Evolutionary conservation across 2,797 vertebrate genomes (phyloP), one percentile per base, ranked within the genome.

Genomic region (Labeo calbasu): DNA sequence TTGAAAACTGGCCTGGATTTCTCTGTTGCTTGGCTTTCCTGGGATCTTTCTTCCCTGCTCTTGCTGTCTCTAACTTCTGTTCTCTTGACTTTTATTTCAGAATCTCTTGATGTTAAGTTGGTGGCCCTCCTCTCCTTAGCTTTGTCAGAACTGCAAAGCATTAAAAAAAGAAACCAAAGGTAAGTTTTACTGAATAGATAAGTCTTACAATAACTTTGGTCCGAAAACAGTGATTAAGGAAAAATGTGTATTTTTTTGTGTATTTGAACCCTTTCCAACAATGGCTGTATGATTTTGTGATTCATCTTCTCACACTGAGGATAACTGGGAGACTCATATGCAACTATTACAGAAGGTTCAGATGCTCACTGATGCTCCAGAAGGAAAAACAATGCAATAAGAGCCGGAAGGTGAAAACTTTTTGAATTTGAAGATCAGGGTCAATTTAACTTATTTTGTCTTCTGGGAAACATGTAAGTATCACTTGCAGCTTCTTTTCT

Each of bases 121-220:
- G 19, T 17, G 17, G 63, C 17, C 19, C 51, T 70, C 36, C 53
- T 32, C 19, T 53, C 9, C 69, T 69, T 50, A 77, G 50, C 36
- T 77, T 59, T 83, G 23, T 66, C 59, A 69, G 36, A 68, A 59
- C 82, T 83, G 51, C 21, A 83, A 70, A 19, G 48, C 51, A 83
- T 36, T 55, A 23, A 6, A 15, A 51, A 13, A n/a, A 59, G 13
- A n/a, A 14, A 21, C 0, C 19, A 43, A 1, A 5, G 3, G 12
- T 50, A 15, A 0, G 17, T 25, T 59, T 10, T 78, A 50, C 0
- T 55, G 11, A 75, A 28, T 19, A 17, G 3, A 70, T 23, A 70
- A 68, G 32, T 5, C 69, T 50, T 12, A 48, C 68, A 8, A 70
- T 23, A 70, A 70, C 19, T 13, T 5, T n/a, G 14, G 25, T 3